Evolutionary conservation across 2,113 vertebrate genomes (phyloP).

Genomic region (Amphilophus citrinellus): DNA sequence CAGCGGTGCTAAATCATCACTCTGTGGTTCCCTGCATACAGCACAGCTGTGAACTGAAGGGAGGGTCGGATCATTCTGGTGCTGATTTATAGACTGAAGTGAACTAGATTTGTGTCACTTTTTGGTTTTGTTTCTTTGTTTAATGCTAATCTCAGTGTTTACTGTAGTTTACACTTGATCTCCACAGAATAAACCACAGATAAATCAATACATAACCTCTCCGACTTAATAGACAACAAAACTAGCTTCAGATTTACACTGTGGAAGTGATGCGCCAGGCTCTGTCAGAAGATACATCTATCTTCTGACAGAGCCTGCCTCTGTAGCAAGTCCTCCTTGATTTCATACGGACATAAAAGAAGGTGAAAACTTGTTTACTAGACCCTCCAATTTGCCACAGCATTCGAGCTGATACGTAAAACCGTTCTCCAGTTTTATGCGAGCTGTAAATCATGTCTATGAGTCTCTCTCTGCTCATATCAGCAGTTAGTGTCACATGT

Average conservation of each 20-base stretch:
- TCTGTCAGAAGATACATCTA: slow-evolving; percentile 46
- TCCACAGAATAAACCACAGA: slow-evolving; percentile 1
- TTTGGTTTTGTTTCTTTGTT: neutral
- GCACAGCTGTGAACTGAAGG: neutral
- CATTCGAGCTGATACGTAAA: slow-evolving; percentile 52
- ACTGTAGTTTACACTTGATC: slow-evolving; percentile 13
- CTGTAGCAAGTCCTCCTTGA: slow-evolving; percentile 54
- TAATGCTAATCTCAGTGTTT: slow-evolving; percentile 17
- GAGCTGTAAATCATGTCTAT: slow-evolving; percentile 47
- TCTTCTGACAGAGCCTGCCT: too few relatives aligned
- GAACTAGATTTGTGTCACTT: neutral
- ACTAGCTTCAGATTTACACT: slow-evolving; percentile 32
- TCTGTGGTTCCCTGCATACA: neutral
- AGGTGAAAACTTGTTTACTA: slow-evolving; percentile 72
- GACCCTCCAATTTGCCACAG: slow-evolving; percentile 67
- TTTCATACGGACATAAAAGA: slow-evolving; percentile 56
- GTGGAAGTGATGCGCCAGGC: slow-evolving; percentile 24
- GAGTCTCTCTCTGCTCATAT: slow-evolving; percentile 30
- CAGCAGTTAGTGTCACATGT: slow-evolving; percentile 49
- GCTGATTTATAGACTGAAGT: neutral
- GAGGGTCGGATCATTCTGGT: neutral
- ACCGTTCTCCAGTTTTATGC: slow-evolving; percentile 63
- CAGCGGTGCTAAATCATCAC: neutral
- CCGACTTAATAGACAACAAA: slow-evolving; percentile 18
- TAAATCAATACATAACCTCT: slow-evolving; percentile 22